These are phyloP conservation scores for Megastigmus dorsalis DNA, from an alignment of 2,888 invertebrate species.

Conservation along the genomic window DNA sequence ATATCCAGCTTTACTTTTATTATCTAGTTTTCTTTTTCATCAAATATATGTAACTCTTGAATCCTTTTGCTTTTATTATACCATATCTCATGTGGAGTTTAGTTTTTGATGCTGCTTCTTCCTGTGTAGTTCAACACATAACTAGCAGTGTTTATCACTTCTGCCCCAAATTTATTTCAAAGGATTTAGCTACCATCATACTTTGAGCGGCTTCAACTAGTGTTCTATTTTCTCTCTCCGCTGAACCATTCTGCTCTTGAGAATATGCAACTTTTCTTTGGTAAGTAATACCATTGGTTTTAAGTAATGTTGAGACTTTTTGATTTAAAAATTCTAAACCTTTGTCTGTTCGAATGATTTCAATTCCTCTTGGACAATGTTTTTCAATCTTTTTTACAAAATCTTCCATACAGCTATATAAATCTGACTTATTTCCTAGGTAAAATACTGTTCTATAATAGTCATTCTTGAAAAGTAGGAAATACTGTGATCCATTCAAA, in stretches of 20 bases:
- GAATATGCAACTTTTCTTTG: slow-evolving; percentile 46
- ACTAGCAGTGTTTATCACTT: slow-evolving; percentile 38
- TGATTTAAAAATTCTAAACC: slow-evolving; percentile 42
- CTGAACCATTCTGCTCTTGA: slow-evolving; percentile 62
- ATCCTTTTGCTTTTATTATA: slow-evolving; percentile 5
- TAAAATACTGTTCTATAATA: slow-evolving; percentile 43
- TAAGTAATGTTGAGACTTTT: slow-evolving; percentile 5
- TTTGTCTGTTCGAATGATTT: slow-evolving; percentile 40
- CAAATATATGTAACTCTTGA: slow-evolving; percentile 10
- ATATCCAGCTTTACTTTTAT: background rate
- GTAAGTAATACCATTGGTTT: slow-evolving; percentile 27
- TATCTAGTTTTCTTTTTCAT: background rate
- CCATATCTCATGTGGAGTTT: slow-evolving; percentile 48
- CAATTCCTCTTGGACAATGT: slow-evolving; percentile 27
- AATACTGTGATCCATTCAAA: slow-evolving; percentile 47
- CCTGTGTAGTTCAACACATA: slow-evolving; percentile 36
- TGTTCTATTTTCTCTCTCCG: slow-evolving; percentile 46
- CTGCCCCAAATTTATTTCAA: slow-evolving; percentile 50
- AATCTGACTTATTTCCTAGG: slow-evolving; percentile 44
- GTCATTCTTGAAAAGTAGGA: slow-evolving; percentile 53
- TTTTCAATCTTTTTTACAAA: slow-evolving; percentile 45
- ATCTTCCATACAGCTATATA: slow-evolving; percentile 35
- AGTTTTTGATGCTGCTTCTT: slow-evolving; percentile 9
- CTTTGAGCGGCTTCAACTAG: slow-evolving; percentile 44
- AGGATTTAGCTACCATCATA: slow-evolving; percentile 39